Evolutionary conservation across 2,797 vertebrate genomes (phyloP).

Genomic region (Diceros bicornis): DNA sequence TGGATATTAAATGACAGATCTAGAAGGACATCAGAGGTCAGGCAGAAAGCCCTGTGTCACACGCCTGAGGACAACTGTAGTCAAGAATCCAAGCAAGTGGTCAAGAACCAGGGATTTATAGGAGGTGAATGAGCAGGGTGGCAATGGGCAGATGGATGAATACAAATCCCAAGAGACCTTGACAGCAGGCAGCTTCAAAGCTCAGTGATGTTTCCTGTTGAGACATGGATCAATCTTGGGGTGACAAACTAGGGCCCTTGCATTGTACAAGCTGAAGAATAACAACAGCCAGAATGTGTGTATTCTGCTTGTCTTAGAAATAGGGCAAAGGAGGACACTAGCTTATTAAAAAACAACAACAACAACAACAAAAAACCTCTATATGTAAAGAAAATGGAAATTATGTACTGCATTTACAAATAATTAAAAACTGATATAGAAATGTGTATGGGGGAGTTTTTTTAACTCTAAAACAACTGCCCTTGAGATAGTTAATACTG

Average conservation of each 20-base stretch:
- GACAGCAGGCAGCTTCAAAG: not conserved
- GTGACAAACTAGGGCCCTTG: not conserved
- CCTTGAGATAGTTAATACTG: not conserved
- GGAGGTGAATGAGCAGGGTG: not conserved
- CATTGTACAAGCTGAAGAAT: not conserved
- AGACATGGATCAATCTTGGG: not conserved
- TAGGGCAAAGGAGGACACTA: not conserved
- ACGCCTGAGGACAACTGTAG: not conserved
- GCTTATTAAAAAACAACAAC: not conserved
- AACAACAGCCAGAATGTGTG: not conserved
- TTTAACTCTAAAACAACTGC: not conserved
- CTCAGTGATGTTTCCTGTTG: not conserved
- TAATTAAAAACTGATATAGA: not conserved
- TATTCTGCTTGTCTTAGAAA: not conserved
- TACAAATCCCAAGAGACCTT: not conserved
- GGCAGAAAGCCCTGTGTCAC: not conserved
- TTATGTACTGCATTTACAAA: not conserved
- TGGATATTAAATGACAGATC: not conserved
- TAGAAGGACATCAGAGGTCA: not conserved
- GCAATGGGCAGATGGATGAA: not conserved
- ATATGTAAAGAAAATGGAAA: not conserved
- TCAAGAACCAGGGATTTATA: not conserved
- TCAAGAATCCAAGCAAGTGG: not conserved
- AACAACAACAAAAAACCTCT: not conserved
- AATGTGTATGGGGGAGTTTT: not conserved